Base-by-base conservation (phyloP, 2,797 vertebrate species). In the Astyanax mexicanus region DNA sequence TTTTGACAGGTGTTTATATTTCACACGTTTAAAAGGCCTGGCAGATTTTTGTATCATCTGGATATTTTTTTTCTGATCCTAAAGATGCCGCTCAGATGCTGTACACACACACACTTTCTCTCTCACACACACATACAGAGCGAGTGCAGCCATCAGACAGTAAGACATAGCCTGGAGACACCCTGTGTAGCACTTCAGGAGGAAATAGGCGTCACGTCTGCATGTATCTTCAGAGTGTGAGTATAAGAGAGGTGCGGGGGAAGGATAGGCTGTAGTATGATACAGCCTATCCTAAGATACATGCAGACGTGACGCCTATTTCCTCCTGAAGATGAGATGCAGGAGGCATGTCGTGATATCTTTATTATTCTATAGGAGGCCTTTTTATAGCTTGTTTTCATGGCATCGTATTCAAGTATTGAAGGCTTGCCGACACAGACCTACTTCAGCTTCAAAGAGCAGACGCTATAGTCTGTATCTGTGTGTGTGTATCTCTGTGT, bases 91-190 rank as follows among this genome's bases (percentile, higher is more conserved):
- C 10, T 40, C 9, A 40, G 37, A 37, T 21, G 35, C 42, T 47
- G 38, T 21, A 45, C 25, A 58, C 13, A 58, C 17, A 47, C n/a
- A 60, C 23, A 44, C n/a, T n/a, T n/a, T n/a, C n/a, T n/a, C n/a
- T n/a, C n/a, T n/a, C 21, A 42, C 51, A 55, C 11, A 42, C 10
- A 21, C 51, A 27, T 21, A 44, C 37, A 44, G 12, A 54, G n/a
- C 5, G 4, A 27, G 12, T 1, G n/a, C n/a, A 25, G 27, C 29
- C 19, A 49, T 57, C 42, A 51, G 44, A 35, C 6, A 13, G 9
- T 35, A 42, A 61, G 23, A 37, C 21, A 61, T 38, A 72, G 55
- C 69, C 32, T 72, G 42, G 44, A 32, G 70, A 35, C 19, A 62
- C 5, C 51, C 45, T 27, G 38, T 64, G 61, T 37, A 49, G 13